Evolutionary conservation across 2,888 invertebrate species (phyloP).

Genomic region (Linnaemya vulpina): DNA sequence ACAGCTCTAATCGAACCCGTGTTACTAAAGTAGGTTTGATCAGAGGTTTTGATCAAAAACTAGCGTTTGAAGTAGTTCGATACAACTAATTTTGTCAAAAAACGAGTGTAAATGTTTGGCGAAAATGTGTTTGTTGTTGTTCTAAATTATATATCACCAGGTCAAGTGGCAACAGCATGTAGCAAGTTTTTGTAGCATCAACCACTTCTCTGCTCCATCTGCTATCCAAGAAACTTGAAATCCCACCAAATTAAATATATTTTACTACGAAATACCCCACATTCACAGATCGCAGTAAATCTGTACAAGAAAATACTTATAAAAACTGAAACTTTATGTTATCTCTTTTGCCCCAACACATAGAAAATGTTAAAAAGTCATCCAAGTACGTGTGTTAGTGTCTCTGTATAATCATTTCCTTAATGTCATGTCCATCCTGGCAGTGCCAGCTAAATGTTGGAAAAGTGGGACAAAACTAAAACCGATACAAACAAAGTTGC

Average conservation of each 20-base stretch:
- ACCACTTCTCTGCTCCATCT: no score
- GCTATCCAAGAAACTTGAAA: not conserved
- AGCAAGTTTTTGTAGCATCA: no score
- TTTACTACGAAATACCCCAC: slow-evolving; percentile 7
- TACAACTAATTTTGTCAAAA: no score
- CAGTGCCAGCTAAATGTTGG: not conserved
- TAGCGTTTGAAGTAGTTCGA: no score
- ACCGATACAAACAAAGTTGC: not conserved
- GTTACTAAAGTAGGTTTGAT: no score
- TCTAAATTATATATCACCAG: no score
- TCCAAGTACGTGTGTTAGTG: slow-evolving; percentile 26
- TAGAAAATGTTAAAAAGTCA: not conserved
- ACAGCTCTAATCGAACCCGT: no score
- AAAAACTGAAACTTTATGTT: slow-evolving; percentile 8
- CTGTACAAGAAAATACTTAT: not conserved
- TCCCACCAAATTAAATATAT: not conserved
- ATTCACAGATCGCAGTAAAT: not conserved
- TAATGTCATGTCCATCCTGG: slow-evolving; percentile 17
- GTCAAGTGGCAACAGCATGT: no score
- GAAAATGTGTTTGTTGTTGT: no score
- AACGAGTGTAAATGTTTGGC: no score
- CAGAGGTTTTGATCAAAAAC: no score
- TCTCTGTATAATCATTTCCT: not conserved
- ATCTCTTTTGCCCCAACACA: not conserved
- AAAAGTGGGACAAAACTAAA: slow-evolving; percentile 11